These are phyloP conservation scores for Philopotamus ludificatus DNA, from an alignment of 1,140 invertebrate genomes.

Conservation along the genomic window DNA sequence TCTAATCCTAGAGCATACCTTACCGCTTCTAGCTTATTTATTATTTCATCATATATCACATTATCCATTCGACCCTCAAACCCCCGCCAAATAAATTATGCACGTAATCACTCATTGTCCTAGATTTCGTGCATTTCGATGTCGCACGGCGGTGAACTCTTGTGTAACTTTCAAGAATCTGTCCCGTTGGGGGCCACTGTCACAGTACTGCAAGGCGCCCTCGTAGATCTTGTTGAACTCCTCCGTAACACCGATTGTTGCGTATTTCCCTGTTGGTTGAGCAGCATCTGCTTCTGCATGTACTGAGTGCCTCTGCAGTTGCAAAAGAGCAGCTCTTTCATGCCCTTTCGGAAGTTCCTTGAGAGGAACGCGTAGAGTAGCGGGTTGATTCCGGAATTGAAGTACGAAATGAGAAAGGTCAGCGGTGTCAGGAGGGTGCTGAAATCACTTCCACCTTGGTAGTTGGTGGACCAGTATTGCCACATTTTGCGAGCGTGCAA, in stretches of 20 bases:
- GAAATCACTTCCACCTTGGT: constrained; percentile 65
- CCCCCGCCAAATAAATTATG: too few species aligned
- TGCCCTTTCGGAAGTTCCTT: constrained; percentile 71
- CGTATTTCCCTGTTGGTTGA: constrained; percentile 47
- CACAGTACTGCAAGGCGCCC: constrained; percentile 55
- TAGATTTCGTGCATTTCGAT: constrained; percentile 33
- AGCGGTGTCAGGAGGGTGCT: constrained; percentile 75
- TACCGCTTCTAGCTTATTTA: too few species aligned
- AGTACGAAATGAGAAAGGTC: constrained; percentile 79
- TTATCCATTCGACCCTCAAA: too few species aligned
- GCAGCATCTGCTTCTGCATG: constrained; percentile 49
- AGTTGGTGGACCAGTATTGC: constrained; percentile 67
- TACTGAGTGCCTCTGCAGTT: constrained; percentile 49
- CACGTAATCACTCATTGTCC: too few species aligned
- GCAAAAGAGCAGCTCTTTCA: constrained; percentile 67
- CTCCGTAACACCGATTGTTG: constrained; percentile 46
- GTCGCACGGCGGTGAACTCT: neutral
- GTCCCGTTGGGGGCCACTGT: constrained; percentile 51
- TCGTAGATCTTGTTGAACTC: constrained; percentile 54
- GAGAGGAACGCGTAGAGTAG: constrained; percentile 82
- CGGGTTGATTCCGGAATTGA: constrained; percentile 83
- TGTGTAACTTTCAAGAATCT: constrained; percentile 49
- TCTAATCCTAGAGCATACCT: too few species aligned
- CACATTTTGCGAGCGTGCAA: constrained; percentile 82
- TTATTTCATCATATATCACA: too few species aligned